Evolutionary conservation across 2,797 vertebrate species (phyloP), one percentile per base, ranked within the genome.

Genomic region (Rhinichthys osculus): DNA sequence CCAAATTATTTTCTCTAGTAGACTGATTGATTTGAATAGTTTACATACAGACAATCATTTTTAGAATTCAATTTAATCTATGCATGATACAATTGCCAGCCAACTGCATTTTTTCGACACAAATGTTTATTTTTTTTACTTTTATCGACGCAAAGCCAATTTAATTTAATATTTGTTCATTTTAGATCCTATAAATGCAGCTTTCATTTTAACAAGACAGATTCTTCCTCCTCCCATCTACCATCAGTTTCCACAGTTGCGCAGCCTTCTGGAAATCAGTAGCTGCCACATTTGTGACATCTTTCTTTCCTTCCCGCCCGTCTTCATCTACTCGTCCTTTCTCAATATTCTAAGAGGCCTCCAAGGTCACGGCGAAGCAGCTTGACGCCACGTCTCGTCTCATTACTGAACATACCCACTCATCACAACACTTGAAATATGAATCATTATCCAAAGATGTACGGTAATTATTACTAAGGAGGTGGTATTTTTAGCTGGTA

Each of bases 401-500:
- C 85, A 88, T 87, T 88, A 82, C 76, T 57, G 81, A 82, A 82
- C 82, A 72, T 59, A 82, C 86, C 85, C 84, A 30, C 80, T 88
- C 78, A 64, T 73, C 84, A 35, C 88, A 81, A 81, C 86, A 81
- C 85, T 88, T 86, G 69, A 85, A 88, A 87, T 81, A 71, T 79
- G 74, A 85, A 69, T 85, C 67, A 88, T 85, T 80, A 89, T 78
- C 40, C 83, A 88, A 87, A 89, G 89, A 91, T 87, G 90, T 33
- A 72, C 82, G 47, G 77, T 92, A 91, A 92, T 93, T 86, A 92
- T 92, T 90, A 92, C 82, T 83, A 91, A 70, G 88, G 87, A 87
- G 91, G 78, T 83, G 86, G 87, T 92, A 93, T 92, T 93, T 94
- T 90, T 91, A 92, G 90, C 89, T 89, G 87, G 67, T 91, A 92